Evolutionary conservation across 2,888 invertebrate genomes (phyloP).

Genomic region (Gymnosoma rotundatum): DNA sequence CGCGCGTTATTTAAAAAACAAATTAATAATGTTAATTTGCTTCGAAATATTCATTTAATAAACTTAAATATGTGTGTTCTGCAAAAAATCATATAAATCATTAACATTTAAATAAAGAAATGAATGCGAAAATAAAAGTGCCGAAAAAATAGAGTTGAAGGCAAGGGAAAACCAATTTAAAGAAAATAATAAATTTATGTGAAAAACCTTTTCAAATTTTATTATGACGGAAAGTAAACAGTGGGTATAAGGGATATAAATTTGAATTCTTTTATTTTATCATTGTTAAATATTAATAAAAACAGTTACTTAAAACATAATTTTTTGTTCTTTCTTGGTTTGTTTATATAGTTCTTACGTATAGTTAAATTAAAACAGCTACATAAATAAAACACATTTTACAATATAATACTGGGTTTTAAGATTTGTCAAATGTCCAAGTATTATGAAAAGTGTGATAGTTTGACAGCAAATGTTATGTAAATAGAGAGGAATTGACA

Average conservation of each 20-base stretch:
- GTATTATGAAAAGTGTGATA: too few species aligned
- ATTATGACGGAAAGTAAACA: slow-evolving; percentile 40
- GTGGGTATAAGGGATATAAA: slow-evolving; percentile 3
- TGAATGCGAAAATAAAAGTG: background rate
- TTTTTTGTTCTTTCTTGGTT: slow-evolving; percentile 28
- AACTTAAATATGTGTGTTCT: too few species aligned
- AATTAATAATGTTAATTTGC: too few species aligned
- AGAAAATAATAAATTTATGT: slow-evolving; percentile 1
- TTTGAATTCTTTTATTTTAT: slow-evolving; percentile 53
- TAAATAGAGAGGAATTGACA: too few species aligned
- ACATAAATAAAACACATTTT: slow-evolving; percentile 20
- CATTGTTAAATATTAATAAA: slow-evolving; percentile 38
- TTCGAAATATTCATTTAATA: too few species aligned
- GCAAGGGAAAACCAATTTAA: slow-evolving; percentile 9
- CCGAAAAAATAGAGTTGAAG: background rate
- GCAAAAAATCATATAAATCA: too few species aligned
- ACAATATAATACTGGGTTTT: too few species aligned
- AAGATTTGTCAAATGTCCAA: too few species aligned
- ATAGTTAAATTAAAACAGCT: slow-evolving; percentile 69
- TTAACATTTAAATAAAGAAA: too few species aligned
- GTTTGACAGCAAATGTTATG: too few species aligned
- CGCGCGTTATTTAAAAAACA: too few species aligned
- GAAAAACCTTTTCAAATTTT: background rate
- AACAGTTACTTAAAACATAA: slow-evolving; percentile 40
- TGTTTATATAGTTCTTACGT: slow-evolving; percentile 48